A percentile compares a stretch with the other conserved stretches of the same genome.
These are phyloP conservation scores for Eudorcas thomsonii DNA, from an alignment of 2,113 vertebrate species.

Conservation along the genomic window DNA sequence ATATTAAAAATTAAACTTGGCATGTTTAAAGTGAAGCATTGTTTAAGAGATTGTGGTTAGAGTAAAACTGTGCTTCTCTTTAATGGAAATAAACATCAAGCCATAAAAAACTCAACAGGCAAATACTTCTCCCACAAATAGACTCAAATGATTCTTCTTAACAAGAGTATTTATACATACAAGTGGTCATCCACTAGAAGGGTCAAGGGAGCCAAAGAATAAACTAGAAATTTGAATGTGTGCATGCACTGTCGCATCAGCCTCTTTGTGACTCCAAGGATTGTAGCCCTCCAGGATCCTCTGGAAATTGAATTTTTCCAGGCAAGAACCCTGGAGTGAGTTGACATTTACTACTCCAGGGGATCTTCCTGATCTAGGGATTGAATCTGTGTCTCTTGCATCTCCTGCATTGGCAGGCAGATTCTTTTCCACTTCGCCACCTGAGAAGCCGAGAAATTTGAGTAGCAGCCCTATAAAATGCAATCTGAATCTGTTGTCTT, in stretches of 20 bases:
- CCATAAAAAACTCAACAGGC: neutral
- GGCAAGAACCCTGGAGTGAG: neutral
- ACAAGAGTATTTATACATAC: neutral
- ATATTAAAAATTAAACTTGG: neutral
- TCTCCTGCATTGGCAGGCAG: neutral
- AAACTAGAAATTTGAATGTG: neutral
- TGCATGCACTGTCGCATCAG: neutral
- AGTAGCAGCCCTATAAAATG: neutral
- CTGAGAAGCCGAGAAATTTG: neutral
- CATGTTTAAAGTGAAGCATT: neutral
- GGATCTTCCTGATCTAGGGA: neutral
- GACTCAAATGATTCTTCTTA: neutral
- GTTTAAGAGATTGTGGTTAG: neutral
- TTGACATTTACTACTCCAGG: neutral
- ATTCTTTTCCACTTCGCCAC: neutral
- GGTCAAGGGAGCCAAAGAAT: neutral
- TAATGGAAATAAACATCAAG: neutral
- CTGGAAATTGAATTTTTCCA: neutral
- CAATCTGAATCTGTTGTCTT: neutral
- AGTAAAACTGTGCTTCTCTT: neutral
- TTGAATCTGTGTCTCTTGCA: neutral
- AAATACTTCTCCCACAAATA: neutral
- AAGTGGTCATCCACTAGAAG: neutral
- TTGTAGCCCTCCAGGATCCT: neutral
- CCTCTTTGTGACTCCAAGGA: neutral